Conservation (phyloP, 2,113 vertebrate genomes). For the Clarias magur region DNA sequence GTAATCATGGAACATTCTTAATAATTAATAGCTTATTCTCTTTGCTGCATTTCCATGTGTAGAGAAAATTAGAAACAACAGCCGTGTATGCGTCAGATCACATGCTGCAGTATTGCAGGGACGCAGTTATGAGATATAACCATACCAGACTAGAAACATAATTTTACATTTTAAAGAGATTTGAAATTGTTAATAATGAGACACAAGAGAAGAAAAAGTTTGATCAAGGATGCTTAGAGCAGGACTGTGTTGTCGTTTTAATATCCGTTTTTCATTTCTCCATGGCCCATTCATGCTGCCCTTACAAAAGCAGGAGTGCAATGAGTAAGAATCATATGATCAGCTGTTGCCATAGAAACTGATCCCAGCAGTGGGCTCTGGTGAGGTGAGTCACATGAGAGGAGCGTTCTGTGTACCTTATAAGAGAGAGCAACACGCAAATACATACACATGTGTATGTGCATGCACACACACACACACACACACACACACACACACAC, state of each 20-base stretch:
- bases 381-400: constrained; percentile 77
- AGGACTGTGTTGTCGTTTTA: constrained; percentile 14
- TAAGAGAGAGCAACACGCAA: constrained; percentile 21
- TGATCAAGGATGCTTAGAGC: constrained; percentile 11
- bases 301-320: constrained; percentile 36
- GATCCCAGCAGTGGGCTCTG: constrained; percentile 75
- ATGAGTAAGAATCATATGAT: constrained; percentile 77
- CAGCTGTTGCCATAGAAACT: constrained; percentile 75
- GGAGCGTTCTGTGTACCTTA: constrained; percentile 62
- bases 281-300: constrained; percentile 51
- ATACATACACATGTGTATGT: not conserved
- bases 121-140: not conserved
- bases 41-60: not conserved
- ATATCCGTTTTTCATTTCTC: constrained; percentile 33
- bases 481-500: not conserved
- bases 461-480: not conserved
- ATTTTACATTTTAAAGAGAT: not conserved
- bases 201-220: not conserved
- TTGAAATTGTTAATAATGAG: not conserved
- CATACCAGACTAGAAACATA: not conserved
- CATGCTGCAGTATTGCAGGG: too few species aligned
- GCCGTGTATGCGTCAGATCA: not conserved
- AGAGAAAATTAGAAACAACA: not conserved
- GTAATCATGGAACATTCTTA: constrained; percentile 47
- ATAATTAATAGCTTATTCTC: constrained; percentile 45